phyloP scores from a whole-genome alignment of 2,113 vertebrate species.

The Sapajus apella region DNA sequence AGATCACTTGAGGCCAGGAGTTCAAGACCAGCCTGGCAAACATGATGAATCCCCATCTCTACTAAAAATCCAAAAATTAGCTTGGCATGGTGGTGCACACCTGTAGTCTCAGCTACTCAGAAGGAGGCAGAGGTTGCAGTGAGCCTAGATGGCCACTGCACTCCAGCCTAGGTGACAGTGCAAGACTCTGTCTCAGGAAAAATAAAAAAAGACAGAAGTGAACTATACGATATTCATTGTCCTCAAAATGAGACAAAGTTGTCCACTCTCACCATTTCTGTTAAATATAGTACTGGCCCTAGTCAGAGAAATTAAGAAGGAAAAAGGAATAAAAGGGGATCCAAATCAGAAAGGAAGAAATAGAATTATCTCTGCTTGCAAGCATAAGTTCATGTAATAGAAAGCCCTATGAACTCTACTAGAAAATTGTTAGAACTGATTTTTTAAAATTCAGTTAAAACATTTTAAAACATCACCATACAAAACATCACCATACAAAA shows the following conservation, averaged over 20 bases:
- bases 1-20: too few species aligned
- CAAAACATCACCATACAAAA: not conserved
- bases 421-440: not conserved
- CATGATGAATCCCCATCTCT: too few species aligned
- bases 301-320: not conserved
- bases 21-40: too few species aligned
- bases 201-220: not conserved
- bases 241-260: not conserved
- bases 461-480: not conserved
- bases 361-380: not conserved
- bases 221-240: not conserved
- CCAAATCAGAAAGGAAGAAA: not conserved
- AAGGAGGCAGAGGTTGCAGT: too few species aligned
- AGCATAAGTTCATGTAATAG: not conserved
- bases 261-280: not conserved
- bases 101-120: too few species aligned
- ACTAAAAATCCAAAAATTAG: too few species aligned
- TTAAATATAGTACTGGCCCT: not conserved
- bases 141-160: too few species aligned
- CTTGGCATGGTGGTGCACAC: too few species aligned
- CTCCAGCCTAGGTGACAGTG: too few species aligned
- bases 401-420: not conserved
- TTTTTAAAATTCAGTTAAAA: not conserved
- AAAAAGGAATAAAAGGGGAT: not conserved
- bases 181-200: too few species aligned